These are phyloP conservation scores for Protosalanx chinensis DNA, from an alignment of 2,797 vertebrate species.

Conservation along the genomic window DNA sequence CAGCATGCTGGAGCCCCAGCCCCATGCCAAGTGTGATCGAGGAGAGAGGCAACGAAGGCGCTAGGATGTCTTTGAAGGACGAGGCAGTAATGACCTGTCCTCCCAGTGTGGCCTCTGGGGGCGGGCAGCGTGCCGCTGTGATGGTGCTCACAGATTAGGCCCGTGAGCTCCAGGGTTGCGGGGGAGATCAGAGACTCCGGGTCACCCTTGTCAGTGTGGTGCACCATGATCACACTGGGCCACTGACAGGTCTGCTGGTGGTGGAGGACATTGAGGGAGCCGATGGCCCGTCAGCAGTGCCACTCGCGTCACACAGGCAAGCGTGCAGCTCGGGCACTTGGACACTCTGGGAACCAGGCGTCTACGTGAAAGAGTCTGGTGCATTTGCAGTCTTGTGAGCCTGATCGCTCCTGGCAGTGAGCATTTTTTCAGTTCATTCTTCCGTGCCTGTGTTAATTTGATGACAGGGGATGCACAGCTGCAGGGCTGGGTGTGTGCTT, in stretches of 20 bases:
- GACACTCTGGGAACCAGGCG: slow-evolving; percentile 50
- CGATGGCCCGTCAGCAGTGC: slow-evolving; percentile 51
- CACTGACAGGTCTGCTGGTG: slow-evolving; percentile 62
- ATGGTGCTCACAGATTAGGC: slow-evolving; percentile 67
- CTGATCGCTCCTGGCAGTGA: slow-evolving; percentile 71
- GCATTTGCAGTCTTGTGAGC: slow-evolving; percentile 63
- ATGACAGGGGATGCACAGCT: slow-evolving; percentile 66
- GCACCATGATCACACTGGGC: slow-evolving; percentile 43
- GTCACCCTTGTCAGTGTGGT: slow-evolving; percentile 64
- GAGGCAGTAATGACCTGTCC: slow-evolving; percentile 69
- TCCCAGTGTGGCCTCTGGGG: slow-evolving; percentile 60
- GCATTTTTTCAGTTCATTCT: slow-evolving; percentile 68
- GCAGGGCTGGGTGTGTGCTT: slow-evolving; percentile 54
- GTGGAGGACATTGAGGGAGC: slow-evolving; percentile 46
- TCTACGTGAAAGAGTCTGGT: slow-evolving; percentile 67
- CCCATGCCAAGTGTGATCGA: slow-evolving; percentile 51
- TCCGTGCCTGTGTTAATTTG: slow-evolving; percentile 73
- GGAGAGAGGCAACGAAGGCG: slow-evolving; percentile 43
- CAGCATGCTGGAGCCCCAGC: slow-evolving; percentile 51
- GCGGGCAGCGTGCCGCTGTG: slow-evolving; percentile 45
- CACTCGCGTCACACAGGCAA: slow-evolving; percentile 51
- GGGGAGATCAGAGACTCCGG: slow-evolving; percentile 52
- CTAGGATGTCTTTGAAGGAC: slow-evolving; percentile 65
- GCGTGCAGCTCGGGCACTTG: slow-evolving; percentile 25
- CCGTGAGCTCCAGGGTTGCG: slow-evolving; percentile 43